phyloP scores from a whole-genome alignment of 2,797 vertebrate species.

The Gymnodraco acuticeps region DNA sequence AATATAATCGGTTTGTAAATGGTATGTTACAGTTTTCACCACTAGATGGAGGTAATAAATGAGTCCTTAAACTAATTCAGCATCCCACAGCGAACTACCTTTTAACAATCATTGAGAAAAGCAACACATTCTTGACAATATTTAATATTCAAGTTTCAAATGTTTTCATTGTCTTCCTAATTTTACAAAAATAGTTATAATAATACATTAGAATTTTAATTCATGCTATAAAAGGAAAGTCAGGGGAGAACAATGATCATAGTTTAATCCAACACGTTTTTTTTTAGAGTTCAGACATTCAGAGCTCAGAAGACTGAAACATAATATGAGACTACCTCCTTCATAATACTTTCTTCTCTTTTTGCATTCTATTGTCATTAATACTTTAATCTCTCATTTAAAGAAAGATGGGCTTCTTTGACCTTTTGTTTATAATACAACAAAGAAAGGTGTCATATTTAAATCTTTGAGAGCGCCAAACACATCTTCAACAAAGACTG shows the following conservation, averaged over 20 bases:
- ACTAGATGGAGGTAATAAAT: constrained; percentile 67
- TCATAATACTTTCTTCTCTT: constrained; percentile 25
- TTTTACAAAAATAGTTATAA: no score
- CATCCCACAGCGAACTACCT: background rate
- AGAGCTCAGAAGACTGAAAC: constrained; percentile 10
- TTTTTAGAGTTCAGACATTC: background rate
- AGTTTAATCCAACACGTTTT: background rate
- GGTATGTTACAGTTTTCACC: constrained; percentile 32
- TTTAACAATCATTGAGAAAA: background rate
- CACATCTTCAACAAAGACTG: constrained; percentile 46
- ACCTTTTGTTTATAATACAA: constrained; percentile 32
- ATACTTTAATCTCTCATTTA: constrained; percentile 31
- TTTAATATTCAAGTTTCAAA: background rate
- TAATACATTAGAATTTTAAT: background rate
- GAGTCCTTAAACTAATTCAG: background rate
- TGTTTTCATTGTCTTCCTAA: background rate
- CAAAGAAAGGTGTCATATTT: constrained; percentile 56
- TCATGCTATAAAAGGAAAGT: background rate
- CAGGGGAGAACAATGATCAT: background rate
- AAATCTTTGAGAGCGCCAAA: constrained; percentile 44
- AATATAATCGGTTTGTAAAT: background rate
- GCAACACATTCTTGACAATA: background rate
- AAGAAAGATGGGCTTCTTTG: background rate
- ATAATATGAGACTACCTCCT: constrained; percentile 10
- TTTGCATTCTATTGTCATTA: constrained; percentile 37